Conservation (phyloP, 2,113 vertebrate genomes). For the Cyprinodon variegatus region DNA sequence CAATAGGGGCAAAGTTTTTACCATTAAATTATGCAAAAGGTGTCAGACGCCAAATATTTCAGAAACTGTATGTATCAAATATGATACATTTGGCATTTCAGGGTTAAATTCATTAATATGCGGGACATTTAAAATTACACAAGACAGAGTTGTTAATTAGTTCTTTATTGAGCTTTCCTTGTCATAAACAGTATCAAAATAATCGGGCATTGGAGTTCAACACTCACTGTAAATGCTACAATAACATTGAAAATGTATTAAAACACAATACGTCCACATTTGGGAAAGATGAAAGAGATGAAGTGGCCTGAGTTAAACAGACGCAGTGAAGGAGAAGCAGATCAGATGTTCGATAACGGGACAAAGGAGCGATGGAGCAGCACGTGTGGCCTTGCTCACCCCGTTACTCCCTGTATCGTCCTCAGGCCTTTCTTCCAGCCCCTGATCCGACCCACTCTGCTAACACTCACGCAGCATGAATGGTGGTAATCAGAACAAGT, state of each 20-base stretch:
- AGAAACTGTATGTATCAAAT: too few relatives aligned
- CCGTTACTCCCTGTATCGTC: conserved; percentile 55
- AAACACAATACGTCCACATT: conserved; percentile 40
- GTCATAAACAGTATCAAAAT: conserved; percentile 61
- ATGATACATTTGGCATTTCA: too few relatives aligned
- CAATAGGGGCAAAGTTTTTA: too few relatives aligned
- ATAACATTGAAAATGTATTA: conserved; percentile 35
- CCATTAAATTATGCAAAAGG: too few relatives aligned
- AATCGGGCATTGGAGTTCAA: conserved; percentile 35
- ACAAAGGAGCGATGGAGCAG: conserved; percentile 63
- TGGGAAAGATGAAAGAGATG: conserved; percentile 24
- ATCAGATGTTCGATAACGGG: conserved; percentile 69
- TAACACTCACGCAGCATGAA: conserved; percentile 52
- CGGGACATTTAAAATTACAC: conserved; percentile 2
- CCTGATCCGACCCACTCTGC: conserved; percentile 25
- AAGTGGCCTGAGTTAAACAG: conserved; percentile 69
- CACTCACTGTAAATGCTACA: conserved; percentile 16
- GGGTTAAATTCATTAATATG: too few relatives aligned
- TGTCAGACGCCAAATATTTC: too few relatives aligned
- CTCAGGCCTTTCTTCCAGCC: conserved; percentile 44
- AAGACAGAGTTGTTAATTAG: conserved; percentile 19
- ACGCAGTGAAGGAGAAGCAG: conserved; percentile 48
- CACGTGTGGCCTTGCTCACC: conserved; percentile 62
- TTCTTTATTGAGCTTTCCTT: conserved; percentile 68
- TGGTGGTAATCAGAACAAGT: conserved; percentile 76